Evolutionary conservation across 2,113 vertebrate genomes (phyloP).

Genomic region (Trichechus manatus): DNA sequence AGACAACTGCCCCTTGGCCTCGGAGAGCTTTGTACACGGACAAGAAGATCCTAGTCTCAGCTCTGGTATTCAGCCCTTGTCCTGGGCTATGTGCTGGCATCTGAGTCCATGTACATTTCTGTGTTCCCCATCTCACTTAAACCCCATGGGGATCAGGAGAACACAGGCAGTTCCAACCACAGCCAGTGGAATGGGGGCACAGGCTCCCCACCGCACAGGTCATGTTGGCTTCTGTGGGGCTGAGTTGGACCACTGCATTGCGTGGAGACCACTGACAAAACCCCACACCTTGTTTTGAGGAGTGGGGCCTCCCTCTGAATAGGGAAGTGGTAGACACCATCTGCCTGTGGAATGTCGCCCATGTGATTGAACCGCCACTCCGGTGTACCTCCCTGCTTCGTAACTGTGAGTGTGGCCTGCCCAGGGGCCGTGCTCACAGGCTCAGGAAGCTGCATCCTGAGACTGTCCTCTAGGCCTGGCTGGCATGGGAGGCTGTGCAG

Average conservation of each 20-base stretch:
- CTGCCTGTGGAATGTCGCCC: too few species aligned
- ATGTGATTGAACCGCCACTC: not conserved
- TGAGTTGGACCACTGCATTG: fast-evolving
- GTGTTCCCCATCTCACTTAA: fast-evolving
- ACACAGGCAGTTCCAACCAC: not conserved
- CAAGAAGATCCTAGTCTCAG: not conserved
- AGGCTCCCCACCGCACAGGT: fast-evolving
- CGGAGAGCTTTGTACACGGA: not conserved
- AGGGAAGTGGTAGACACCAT: too few species aligned
- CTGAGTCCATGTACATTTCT: not conserved
- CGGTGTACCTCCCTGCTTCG: fast-evolving
- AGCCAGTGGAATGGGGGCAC: not conserved
- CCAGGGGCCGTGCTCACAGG: not conserved
- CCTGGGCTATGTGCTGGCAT: not conserved
- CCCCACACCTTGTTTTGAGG: not conserved
- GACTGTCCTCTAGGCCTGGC: not conserved
- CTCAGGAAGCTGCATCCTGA: not conserved
- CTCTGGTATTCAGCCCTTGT: not conserved
- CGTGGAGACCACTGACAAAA: not conserved
- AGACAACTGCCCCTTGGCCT: too few species aligned
- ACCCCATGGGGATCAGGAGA: not conserved
- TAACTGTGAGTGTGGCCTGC: not conserved
- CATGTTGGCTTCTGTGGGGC: not conserved
- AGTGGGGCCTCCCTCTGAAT: not conserved
- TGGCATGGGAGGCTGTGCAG: not conserved